Conservation (phyloP, 2,113 vertebrate species). For the Chaetorhynchus papuensis region DNA sequence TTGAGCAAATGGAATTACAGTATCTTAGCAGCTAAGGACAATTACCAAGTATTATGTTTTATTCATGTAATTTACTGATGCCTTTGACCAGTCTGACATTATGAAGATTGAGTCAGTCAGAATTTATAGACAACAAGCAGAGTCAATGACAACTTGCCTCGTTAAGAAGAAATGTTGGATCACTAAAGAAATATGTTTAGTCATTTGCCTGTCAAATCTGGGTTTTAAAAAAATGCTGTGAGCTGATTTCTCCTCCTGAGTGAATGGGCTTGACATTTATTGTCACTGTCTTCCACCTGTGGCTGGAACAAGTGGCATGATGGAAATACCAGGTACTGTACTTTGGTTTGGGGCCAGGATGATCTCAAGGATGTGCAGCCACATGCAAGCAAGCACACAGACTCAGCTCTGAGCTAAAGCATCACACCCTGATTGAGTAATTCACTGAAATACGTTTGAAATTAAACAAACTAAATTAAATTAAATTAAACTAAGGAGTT, state of each 20-base stretch:
- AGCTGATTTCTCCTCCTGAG: not conserved
- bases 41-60: conserved; percentile 56
- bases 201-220: conserved; percentile 50
- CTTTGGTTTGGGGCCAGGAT: not conserved
- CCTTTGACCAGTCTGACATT: conserved; percentile 62
- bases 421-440: not conserved
- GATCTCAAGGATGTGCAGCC: not conserved
- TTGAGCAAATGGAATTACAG: conserved; percentile 28
- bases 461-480: not conserved
- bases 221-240: not conserved
- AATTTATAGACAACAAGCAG: conserved; percentile 61
- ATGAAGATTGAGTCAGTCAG: conserved; percentile 55
- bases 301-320: not conserved
- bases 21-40: conserved; percentile 25
- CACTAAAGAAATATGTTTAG: conserved; percentile 55
- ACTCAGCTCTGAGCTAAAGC: not conserved
- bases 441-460: not conserved
- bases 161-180: conserved; percentile 62
- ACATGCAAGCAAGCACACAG: not conserved
- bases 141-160: conserved; percentile 55
- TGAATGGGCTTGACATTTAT: not conserved
- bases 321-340: not conserved
- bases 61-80: conserved; percentile 66
- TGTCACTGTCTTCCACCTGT: not conserved
- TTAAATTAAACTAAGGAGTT: not conserved